These are phyloP conservation scores for Amphipoea oculea DNA, from an alignment of 2,888 invertebrate genomes.

Conservation along the genomic window DNA sequence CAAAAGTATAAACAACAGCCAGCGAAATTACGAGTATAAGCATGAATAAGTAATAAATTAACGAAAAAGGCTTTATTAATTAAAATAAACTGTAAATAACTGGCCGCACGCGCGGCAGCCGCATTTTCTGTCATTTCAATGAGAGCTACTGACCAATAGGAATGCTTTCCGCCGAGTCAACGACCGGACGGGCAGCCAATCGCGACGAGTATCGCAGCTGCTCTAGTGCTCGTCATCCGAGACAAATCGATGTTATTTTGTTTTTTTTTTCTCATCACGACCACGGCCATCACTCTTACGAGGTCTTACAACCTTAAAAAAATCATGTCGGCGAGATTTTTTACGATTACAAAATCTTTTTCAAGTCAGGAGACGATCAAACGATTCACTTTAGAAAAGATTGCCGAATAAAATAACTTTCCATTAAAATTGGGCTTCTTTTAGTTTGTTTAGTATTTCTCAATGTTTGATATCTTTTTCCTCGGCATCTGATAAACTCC, in stretches of 20 bases:
- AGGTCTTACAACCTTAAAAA: constrained; percentile 49
- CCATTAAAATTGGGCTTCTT: constrained; percentile 35
- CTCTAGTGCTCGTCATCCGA: constrained; percentile 82
- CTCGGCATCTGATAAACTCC: constrained; percentile 37
- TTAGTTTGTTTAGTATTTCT: constrained; percentile 46
- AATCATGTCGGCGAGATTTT: constrained; percentile 39
- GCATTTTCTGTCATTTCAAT: constrained; percentile 58
- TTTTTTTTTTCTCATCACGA: constrained; percentile 79
- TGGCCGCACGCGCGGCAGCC: constrained; percentile 27
- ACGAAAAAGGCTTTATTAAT: constrained; percentile 38
- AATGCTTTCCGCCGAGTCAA: constrained; percentile 78
- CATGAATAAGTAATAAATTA: constrained; percentile 23
- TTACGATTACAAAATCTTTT: constrained; percentile 30
- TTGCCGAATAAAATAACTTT: constrained; percentile 31
- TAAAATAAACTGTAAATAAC: constrained; percentile 58
- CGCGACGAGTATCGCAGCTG: constrained; percentile 75
- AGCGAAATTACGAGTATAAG: not conserved
- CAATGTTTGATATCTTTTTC: constrained; percentile 43
- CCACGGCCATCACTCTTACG: constrained; percentile 71
- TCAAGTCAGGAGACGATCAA: constrained; percentile 9
- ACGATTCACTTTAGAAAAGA: constrained; percentile 23
- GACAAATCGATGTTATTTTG: constrained; percentile 82
- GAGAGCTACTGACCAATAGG: constrained; percentile 61
- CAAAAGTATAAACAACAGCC: not conserved
- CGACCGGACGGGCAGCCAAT: constrained; percentile 81